A percentile compares a stretch with the other conserved stretches of the same genome.
These are phyloP conservation scores for Hypotaenidia philippensis DNA, from an alignment of 2,797 vertebrate genomes.

Conservation along the genomic window DNA sequence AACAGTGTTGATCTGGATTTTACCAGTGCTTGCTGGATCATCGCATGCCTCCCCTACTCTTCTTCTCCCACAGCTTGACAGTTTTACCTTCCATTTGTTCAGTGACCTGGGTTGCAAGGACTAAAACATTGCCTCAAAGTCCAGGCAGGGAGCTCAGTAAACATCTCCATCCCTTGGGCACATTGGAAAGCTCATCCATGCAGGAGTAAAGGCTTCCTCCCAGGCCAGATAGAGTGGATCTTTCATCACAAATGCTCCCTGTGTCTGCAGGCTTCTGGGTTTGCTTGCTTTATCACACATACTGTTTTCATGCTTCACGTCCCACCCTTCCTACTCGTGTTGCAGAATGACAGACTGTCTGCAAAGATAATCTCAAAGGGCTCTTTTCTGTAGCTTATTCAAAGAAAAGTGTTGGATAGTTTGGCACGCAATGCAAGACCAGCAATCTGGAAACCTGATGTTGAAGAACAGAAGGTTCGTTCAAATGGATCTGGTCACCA, in stretches of 20 bases:
- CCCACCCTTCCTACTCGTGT: not conserved
- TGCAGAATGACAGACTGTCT: not conserved
- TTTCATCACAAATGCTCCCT: not conserved
- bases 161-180: not conserved
- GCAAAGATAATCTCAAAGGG: not conserved
- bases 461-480: not conserved
- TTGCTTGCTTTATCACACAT: not conserved
- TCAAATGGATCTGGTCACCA: not conserved
- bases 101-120: not conserved
- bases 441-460: not conserved
- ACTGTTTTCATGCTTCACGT: not conserved
- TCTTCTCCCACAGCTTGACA: not conserved
- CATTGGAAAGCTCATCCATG: not conserved
- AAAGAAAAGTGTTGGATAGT: not conserved
- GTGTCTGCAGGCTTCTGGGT: not conserved
- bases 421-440: not conserved
- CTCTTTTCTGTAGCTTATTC: not conserved
- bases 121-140: not conserved
- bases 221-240: not conserved
- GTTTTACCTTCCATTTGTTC: not conserved
- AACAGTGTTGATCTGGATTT: not conserved
- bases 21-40: not conserved
- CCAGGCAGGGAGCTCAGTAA: not conserved
- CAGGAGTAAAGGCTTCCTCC: accelerated
- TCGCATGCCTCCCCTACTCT: not conserved